These are phyloP conservation scores for Macroglossus sobrinus DNA, from an alignment of 2,113 vertebrate genomes.

Conservation along the genomic window DNA sequence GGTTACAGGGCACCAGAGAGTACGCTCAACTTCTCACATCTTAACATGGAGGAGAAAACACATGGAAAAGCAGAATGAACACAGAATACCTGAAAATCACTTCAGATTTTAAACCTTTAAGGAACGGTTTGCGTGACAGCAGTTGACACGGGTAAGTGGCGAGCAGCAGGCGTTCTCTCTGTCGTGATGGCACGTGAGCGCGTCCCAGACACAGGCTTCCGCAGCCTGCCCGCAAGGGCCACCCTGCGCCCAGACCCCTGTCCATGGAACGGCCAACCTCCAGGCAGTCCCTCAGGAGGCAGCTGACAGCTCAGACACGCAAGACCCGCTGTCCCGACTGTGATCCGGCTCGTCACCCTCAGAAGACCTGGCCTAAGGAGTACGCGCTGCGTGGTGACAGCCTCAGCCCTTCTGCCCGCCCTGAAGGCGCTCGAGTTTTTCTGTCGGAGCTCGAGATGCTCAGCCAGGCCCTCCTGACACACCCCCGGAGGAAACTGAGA, in stretches of 20 bases:
- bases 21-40: slow-evolving; percentile 54
- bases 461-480: neutral
- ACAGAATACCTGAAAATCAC: slow-evolving; percentile 11
- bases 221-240: neutral
- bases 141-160: slow-evolving; percentile 35
- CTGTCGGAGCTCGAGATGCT: neutral
- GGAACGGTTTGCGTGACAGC: slow-evolving; percentile 40
- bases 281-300: neutral
- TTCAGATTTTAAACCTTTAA: slow-evolving; percentile 60
- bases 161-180: neutral
- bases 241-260: neutral
- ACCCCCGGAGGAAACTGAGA: neutral
- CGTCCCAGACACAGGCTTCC: neutral
- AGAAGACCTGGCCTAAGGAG: neutral
- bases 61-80: slow-evolving; percentile 49
- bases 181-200: neutral
- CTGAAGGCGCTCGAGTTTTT: neutral
- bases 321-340: neutral
- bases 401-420: neutral
- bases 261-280: neutral
- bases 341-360: neutral
- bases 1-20: slow-evolving; percentile 73
- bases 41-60: slow-evolving; percentile 21
- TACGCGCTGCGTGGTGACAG: neutral
- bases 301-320: neutral